Evolutionary conservation across 2,888 invertebrate genomes (phyloP).

Genomic region (Hesperia comma): DNA sequence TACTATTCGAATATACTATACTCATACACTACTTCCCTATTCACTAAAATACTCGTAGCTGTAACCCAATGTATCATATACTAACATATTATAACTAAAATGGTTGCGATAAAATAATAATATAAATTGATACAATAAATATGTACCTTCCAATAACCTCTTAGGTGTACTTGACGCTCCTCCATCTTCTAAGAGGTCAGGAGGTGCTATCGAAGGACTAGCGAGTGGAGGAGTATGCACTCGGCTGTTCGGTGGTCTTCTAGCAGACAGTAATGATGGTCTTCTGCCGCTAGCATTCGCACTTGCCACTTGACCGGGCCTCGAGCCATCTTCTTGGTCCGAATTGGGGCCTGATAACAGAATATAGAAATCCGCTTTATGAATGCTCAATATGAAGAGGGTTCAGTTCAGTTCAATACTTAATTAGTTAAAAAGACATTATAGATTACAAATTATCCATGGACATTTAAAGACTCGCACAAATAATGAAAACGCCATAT

Average conservation of each 20-base stretch:
- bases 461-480: too few relatives aligned
- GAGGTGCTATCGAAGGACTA: conserved; percentile 86
- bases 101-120: neutral
- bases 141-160: conserved; percentile 85
- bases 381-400: too few relatives aligned
- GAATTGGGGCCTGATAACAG: conserved; percentile 85
- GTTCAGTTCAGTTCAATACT: too few relatives aligned
- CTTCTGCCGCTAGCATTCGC: conserved; percentile 81
- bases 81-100: too few relatives aligned
- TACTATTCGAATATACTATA: too few relatives aligned
- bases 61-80: too few relatives aligned
- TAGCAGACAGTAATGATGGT: conserved; percentile 76
- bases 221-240: conserved; percentile 90
- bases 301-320: conserved; percentile 89
- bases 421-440: too few relatives aligned
- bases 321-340: conserved; percentile 89
- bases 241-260: conserved; percentile 81
- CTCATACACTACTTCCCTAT: too few relatives aligned
- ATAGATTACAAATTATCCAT: too few relatives aligned
- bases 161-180: conserved; percentile 93
- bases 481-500: too few relatives aligned
- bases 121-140: conserved; percentile 23
- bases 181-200: conserved; percentile 88
- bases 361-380: too few relatives aligned
- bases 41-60: too few relatives aligned